Base-by-base conservation (phyloP, 2,888 invertebrate genomes). In the Trachelus troglodyta region DNA sequence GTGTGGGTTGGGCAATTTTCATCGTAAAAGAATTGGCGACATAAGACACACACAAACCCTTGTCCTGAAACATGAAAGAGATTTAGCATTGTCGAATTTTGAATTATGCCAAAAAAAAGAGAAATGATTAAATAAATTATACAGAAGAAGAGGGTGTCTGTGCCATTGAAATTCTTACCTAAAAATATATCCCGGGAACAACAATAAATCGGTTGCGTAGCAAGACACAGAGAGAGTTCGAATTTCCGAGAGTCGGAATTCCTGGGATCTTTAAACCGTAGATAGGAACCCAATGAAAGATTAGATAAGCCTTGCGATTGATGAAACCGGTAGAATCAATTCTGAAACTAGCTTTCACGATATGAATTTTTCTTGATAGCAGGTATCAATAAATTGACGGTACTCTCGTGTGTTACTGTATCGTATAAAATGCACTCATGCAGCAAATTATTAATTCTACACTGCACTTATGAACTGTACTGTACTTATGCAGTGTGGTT, bases 111-210 rank as follows among this genome's bases (percentile, higher is more conserved):
- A 23, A 56, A 40, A 40, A 15, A 56, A 23, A 56, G 15, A 56
- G 23, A 56, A 23, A 23, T 9, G 23, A 9, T 56, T 56, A 23
- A 23, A 23, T 56, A 56, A 56, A 56, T 56, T 6, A 23, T 23
- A 9, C 23, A 56, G 23, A 56, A 23, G 23, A 56, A 56, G 56
- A 15, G 0, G 23, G 23, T 23, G 56, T 56, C 4, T 15, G 31
- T 71, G 31, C 71, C 71, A 34, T 71, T 23, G 71, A 71, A 71
- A 71, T 71, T 71, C 71, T 71, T 34, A 23, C 71, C 33, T 71
- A 71, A 71, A 31, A 71, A 71, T 71, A 71, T 71, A 34, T 71
- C 31, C 71, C 71, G 71, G 33, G 31, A 71, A 15, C 12, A 34
- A 34, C 12, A 9, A 71, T 71, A 71, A 71, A 71, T 71, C 31